These are phyloP conservation scores for Hydrolagus affinis DNA, from an alignment of 2,113 vertebrate genomes.

Conservation along the genomic window DNA sequence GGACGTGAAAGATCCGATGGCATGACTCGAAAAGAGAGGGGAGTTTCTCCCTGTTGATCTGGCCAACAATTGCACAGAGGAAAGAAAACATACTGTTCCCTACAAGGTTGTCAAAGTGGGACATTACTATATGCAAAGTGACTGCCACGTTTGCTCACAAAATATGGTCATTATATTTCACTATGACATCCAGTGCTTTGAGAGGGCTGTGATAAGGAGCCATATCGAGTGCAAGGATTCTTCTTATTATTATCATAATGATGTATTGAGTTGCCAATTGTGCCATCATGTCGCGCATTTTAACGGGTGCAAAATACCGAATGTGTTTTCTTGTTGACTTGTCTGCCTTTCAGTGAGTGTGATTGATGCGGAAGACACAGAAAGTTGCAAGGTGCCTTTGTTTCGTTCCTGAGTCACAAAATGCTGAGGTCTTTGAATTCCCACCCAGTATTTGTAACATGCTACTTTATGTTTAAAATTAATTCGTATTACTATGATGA, in stretches of 20 bases:
- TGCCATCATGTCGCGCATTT: too few relatives aligned
- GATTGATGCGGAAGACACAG: not conserved
- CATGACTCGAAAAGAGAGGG: too few relatives aligned
- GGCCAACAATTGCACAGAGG: too few relatives aligned
- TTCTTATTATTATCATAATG: not conserved
- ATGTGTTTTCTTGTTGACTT: too few relatives aligned
- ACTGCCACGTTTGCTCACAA: too few relatives aligned
- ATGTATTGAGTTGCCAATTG: not conserved
- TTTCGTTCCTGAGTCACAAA: not conserved
- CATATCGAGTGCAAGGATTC: not conserved
- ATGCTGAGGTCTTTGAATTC: not conserved
- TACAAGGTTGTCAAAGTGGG: too few relatives aligned
- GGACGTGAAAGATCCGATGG: too few relatives aligned
- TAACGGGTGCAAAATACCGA: too few relatives aligned
- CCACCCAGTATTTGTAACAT: not conserved
- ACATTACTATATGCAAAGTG: too few relatives aligned
- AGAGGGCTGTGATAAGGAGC: not conserved
- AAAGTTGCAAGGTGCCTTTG: not conserved
- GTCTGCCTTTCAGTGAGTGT: not conserved
- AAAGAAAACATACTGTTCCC: too few relatives aligned
- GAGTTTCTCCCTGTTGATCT: too few relatives aligned
- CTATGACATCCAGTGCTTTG: not conserved
- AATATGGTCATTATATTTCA: too few relatives aligned
- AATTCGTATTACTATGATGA: not conserved
- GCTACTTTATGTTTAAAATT: not conserved